Evolutionary conservation across 2,797 vertebrate genomes (phyloP).

Genomic region (Steatocranus sp.): DNA sequence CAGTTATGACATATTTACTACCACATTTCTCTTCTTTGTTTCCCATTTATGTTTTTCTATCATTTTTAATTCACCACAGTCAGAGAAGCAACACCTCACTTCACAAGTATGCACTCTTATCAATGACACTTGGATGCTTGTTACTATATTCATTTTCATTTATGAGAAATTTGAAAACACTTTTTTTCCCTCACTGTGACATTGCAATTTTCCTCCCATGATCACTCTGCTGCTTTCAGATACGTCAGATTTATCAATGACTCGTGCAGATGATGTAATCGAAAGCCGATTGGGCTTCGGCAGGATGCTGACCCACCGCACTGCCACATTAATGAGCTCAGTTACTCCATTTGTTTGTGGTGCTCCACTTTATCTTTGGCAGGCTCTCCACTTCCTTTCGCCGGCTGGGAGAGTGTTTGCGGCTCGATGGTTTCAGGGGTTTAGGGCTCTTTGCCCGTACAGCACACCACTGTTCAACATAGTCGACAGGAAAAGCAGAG

Average conservation of each 20-base stretch:
- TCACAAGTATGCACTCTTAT: not conserved
- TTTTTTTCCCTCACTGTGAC: not conserved
- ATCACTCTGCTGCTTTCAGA: not conserved
- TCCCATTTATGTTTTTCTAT: not conserved
- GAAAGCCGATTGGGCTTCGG: not conserved
- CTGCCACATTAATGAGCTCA: constrained; percentile 36
- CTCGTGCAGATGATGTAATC: constrained; percentile 50
- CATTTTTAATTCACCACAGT: not conserved
- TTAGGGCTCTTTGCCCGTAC: constrained; percentile 59
- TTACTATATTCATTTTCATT: not conserved
- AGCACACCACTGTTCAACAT: not conserved
- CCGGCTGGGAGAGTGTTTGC: constrained; percentile 68
- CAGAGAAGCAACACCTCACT: not conserved
- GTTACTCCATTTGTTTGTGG: constrained; percentile 51
- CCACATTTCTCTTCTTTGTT: not conserved
- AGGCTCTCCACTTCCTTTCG: constrained; percentile 55
- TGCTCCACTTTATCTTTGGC: constrained; percentile 43
- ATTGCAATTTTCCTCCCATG: not conserved
- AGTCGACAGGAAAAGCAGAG: constrained; percentile 18
- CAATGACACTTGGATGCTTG: not conserved
- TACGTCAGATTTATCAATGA: constrained; percentile 11
- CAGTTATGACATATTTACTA: not conserved
- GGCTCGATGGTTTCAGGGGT: constrained; percentile 41
- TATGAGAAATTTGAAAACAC: not conserved
- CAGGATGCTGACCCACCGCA: constrained; percentile 33